Base-by-base conservation (phyloP, 2,797 vertebrate species). In the Acropternis orthonyx region DNA sequence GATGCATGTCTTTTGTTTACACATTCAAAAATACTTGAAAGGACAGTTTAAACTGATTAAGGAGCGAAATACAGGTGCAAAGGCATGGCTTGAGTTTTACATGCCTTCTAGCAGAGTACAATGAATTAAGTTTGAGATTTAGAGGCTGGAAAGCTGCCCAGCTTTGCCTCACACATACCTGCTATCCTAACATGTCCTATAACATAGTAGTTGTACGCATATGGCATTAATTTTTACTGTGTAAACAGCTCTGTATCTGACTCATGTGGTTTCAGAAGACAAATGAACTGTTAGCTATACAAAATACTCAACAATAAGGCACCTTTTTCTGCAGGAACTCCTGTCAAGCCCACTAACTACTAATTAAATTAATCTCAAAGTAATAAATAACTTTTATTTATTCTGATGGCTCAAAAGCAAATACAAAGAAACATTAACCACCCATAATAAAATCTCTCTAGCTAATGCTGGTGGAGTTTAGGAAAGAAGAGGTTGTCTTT, bases 371-470 rank as follows among this genome's bases (percentile, higher is more conserved):
- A 5, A 79, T 54, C 30, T 79, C 46, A 72, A 74, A 67, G 12
- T 82, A 92, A 87, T 67, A 65, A 77, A 85, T 94, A 91, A 74
- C 65, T 79, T 87, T 26, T 62, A 32, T 83, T 88, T 96, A 78
- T 15, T 75, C 32, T n/a, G 11, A 76, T 79, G 34, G n/a, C 56
- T 94, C 65, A 82, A 85, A 90, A 93, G 28, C 41, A 87, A 87
- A 85, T 21, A 56, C 14, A 85, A 67, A 59, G 66, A 63, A 91
- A 56, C 6, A 7, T 52, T 71, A 88, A 52, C 55, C 59, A 87
- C 34, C 52, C 20, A 10, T 82, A 76, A 65, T 85, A 89, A 86
- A 93, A 66, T 41, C 23, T 87, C 34, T 83, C 51, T 36, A 49
- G 14, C 32, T 66, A 51, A 62, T 0, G 0, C 28, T 56, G n/a